Evolutionary conservation across 2,797 vertebrate species (phyloP).

Genomic region (Crenichthys baileyi): DNA sequence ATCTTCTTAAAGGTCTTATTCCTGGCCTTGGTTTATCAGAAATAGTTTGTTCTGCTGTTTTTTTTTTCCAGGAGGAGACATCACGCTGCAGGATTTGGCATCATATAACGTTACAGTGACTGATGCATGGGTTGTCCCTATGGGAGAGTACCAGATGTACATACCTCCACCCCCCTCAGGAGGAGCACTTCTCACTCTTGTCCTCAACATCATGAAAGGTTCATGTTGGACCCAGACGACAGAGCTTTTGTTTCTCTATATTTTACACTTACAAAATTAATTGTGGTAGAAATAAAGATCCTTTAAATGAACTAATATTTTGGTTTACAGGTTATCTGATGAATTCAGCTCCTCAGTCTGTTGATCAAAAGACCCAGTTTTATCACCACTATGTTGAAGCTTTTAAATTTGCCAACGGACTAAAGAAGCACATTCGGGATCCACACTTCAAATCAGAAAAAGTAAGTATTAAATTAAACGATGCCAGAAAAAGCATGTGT

Average conservation of each 20-base stretch:
- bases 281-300: background rate
- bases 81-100: constrained; percentile 84
- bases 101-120: constrained; percentile 77
- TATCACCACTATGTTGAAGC: constrained; percentile 89
- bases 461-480: constrained; percentile 40
- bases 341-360: constrained; percentile 58
- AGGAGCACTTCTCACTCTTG: constrained; percentile 84
- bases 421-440: constrained; percentile 78
- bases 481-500: background rate
- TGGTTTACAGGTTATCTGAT: constrained; percentile 81
- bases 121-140: constrained; percentile 77
- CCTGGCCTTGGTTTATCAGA: too few species aligned
- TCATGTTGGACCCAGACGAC: constrained; percentile 12
- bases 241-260: constrained; percentile 21
- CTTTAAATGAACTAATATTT: background rate
- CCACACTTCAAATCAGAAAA: constrained; percentile 68
- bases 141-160: constrained; percentile 84
- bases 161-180: constrained; percentile 88
- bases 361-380: constrained; percentile 54
- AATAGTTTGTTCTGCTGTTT: constrained; percentile 25
- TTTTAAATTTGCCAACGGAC: constrained; percentile 87
- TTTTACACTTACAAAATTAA: constrained; percentile 11
- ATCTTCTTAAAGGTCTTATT: constrained; percentile 35
- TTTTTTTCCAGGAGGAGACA: constrained; percentile 73
- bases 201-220: constrained; percentile 92